Percentiles rank a stretch among this genome's conserved stretches.
These are phyloP conservation scores for Chalcosyrphus nemorum DNA, from an alignment of 2,888 invertebrate species.

Conservation along the genomic window DNA sequence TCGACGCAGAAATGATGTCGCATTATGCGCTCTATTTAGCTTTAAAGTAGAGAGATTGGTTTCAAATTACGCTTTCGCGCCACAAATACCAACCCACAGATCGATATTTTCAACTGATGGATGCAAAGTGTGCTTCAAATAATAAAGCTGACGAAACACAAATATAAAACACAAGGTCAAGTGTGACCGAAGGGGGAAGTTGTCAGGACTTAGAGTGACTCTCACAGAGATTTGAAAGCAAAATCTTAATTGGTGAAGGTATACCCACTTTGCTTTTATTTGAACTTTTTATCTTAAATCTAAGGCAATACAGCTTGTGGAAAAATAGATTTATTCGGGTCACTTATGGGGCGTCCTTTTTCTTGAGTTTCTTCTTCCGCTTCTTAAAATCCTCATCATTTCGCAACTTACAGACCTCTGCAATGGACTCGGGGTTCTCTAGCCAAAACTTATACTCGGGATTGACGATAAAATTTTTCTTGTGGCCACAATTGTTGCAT, in stretches of 20 bases:
- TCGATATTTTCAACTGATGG: constrained; percentile 4
- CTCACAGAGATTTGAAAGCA: too few species aligned
- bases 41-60: constrained; percentile 1
- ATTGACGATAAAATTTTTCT: constrained; percentile 77
- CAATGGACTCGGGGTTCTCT: constrained; percentile 78
- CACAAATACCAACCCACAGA: not conserved
- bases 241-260: too few species aligned
- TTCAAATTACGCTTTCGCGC: not conserved
- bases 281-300: not conserved
- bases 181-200: not conserved
- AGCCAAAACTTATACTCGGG: constrained; percentile 79
- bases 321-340: not conserved
- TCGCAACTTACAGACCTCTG: constrained; percentile 61
- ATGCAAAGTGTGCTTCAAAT: not conserved
- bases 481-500: constrained; percentile 77
- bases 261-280: too few species aligned
- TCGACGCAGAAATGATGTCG: constrained; percentile 18
- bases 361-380: not conserved
- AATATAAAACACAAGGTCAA: not conserved
- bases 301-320: not conserved
- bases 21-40: constrained; percentile 25
- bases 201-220: not conserved
- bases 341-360: too few species aligned
- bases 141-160: not conserved
- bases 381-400: not conserved